Conservation (phyloP, 2,113 vertebrate species). For the Stomatorhinus ivindoensis region DNA sequence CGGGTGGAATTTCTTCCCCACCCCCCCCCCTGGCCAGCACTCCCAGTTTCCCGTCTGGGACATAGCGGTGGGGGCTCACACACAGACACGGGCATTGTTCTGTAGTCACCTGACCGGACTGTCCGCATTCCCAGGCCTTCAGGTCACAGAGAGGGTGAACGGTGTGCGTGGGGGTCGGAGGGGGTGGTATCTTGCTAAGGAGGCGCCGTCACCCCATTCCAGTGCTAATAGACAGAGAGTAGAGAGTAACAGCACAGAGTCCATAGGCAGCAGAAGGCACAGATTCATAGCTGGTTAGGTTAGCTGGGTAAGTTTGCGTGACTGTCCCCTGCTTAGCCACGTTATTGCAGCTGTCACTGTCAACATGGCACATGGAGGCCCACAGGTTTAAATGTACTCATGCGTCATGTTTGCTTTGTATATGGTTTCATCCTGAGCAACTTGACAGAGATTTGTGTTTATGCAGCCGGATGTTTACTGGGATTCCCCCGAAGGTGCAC, state of each 20-base stretch:
- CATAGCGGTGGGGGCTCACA: background rate
- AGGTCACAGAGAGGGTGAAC: too few relatives aligned
- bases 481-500: background rate
- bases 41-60: background rate
- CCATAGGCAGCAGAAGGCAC: background rate
- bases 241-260: background rate
- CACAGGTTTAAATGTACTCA: background rate
- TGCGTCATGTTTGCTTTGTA: background rate
- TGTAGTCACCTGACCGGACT: background rate
- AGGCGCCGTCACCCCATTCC: background rate
- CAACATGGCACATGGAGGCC: background rate
- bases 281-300: background rate
- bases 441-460: background rate
- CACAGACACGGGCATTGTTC: background rate
- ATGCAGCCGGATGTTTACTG: background rate
- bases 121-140: background rate
- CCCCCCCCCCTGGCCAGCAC: background rate
- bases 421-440: background rate
- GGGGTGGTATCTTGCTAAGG: background rate
- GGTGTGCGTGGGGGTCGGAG: background rate
- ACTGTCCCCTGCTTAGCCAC: background rate
- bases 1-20: background rate
- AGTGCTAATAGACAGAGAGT: background rate
- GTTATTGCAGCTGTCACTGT: background rate
- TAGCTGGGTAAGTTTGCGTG: background rate